Evolutionary conservation across 2,797 vertebrate species (phyloP).

Genomic region (Zonotrichia albicollis): DNA sequence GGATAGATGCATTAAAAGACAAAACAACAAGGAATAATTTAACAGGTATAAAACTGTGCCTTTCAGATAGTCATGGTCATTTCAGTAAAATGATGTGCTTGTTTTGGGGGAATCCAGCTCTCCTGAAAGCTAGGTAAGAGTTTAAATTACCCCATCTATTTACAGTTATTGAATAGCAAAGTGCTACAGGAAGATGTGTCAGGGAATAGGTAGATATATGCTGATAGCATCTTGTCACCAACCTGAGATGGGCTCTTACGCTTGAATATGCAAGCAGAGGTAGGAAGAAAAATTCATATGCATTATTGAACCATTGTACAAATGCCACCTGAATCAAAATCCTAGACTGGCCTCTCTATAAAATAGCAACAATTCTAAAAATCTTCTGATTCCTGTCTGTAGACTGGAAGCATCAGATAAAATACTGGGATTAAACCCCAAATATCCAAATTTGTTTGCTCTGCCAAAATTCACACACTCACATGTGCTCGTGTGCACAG

Average conservation of each 20-base stretch:
- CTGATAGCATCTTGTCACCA: background rate
- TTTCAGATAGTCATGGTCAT: background rate
- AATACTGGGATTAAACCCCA: background rate
- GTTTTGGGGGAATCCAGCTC: background rate
- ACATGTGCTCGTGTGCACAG: fast-evolving
- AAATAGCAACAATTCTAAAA: background rate
- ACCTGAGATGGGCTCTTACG: background rate
- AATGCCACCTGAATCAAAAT: background rate
- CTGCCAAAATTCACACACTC: fast-evolving
- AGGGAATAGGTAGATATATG: background rate
- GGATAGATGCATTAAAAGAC: background rate
- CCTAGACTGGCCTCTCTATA: background rate
- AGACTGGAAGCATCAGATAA: background rate
- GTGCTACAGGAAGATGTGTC: background rate
- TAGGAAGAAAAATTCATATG: background rate
- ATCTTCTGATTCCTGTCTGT: background rate
- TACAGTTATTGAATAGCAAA: background rate
- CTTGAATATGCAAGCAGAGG: background rate
- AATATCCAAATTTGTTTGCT: background rate
- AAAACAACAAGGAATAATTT: background rate
- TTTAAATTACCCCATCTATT: constrained; percentile 16
- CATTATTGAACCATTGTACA: background rate
- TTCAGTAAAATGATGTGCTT: background rate
- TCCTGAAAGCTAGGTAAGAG: background rate
- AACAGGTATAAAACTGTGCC: background rate